Evolutionary conservation across 2,888 invertebrate genomes (phyloP).

Genomic region (Morpho deidamia): DNA sequence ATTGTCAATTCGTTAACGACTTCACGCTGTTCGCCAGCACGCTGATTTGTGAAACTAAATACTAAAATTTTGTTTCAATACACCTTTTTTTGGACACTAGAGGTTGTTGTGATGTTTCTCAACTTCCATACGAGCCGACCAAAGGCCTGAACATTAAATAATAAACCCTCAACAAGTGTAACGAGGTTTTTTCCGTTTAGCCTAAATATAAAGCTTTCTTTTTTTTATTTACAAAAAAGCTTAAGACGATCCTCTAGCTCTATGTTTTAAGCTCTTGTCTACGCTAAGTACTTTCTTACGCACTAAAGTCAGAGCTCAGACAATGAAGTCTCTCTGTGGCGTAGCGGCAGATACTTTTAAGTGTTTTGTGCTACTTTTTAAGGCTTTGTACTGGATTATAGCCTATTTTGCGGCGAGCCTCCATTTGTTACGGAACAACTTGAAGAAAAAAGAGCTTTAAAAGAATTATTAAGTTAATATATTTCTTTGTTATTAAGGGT

Average conservation of each 20-base stretch:
- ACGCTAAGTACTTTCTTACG: slow-evolving; percentile 2
- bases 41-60: no score
- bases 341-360: slow-evolving; percentile 10
- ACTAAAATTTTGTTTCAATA: no score
- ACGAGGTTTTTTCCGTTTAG: no score
- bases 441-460: background rate
- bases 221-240: background rate
- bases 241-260: background rate
- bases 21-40: no score
- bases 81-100: no score
- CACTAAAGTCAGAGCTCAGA: slow-evolving; percentile 13
- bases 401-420: slow-evolving; percentile 6
- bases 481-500: background rate
- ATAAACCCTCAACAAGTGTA: no score
- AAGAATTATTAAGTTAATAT: background rate
- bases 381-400: slow-evolving; percentile 13
- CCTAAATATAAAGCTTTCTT: no score
- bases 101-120: no score
- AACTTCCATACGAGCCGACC: no score
- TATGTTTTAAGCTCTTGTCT: background rate
- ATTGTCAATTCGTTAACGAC: no score
- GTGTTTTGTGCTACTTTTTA: slow-evolving; percentile 15
- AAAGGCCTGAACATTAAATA: no score
- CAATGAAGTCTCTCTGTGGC: slow-evolving; percentile 7
- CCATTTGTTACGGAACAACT: slow-evolving; percentile 1